These are phyloP conservation scores for Varanus salvator DNA, from an alignment of 2,113 vertebrate species.

Conservation along the genomic window DNA sequence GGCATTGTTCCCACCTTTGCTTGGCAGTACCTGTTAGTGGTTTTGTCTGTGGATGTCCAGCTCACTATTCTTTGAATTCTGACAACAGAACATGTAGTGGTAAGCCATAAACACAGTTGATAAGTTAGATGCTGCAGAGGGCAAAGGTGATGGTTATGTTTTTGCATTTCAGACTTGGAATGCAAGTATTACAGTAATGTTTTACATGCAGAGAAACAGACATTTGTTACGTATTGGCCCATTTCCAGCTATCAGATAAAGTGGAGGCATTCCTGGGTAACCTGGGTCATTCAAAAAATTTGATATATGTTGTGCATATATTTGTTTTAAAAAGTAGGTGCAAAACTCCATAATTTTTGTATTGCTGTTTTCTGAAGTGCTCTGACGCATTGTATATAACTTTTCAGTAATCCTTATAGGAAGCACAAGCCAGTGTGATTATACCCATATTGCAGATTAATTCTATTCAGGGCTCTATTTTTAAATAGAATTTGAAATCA, in stretches of 20 bases:
- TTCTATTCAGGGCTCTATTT: background rate
- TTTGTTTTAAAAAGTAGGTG: background rate
- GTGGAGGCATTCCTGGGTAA: background rate
- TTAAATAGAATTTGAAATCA: background rate
- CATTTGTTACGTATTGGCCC: background rate
- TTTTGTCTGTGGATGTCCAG: conserved; percentile 94
- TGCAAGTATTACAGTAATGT: background rate
- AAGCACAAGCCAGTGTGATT: background rate
- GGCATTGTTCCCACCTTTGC: conserved; percentile 96
- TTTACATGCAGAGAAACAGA: background rate
- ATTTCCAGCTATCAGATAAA: background rate
- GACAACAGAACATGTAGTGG: conserved; percentile 98
- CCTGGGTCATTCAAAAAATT: background rate
- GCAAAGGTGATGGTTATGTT: background rate
- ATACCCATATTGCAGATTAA: background rate
- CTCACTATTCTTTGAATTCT: conserved; percentile 92
- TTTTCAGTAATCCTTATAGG: background rate
- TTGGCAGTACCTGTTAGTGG: conserved; percentile 89
- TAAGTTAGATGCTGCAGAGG: background rate
- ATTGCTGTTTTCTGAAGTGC: background rate
- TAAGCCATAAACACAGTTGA: conserved; percentile 73
- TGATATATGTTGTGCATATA: background rate
- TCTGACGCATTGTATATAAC: background rate
- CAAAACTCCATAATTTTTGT: background rate
- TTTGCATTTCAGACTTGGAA: conserved; percentile 21